Base-by-base conservation (phyloP, 2,113 vertebrate species). In the Pluvialis apricaria region DNA sequence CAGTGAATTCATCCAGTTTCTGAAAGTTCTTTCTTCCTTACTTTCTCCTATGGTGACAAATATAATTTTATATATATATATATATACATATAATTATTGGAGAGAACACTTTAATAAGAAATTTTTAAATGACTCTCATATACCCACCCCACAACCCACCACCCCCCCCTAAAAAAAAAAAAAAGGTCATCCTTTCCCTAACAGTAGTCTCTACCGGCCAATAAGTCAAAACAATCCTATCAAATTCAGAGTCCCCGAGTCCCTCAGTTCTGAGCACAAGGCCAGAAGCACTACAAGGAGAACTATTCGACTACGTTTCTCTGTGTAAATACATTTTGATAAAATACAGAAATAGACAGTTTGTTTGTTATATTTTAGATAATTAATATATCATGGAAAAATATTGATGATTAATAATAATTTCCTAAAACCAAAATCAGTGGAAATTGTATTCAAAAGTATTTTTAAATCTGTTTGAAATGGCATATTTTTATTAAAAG, bases 1-100 rank as follows among this genome's bases (percentile, higher is more conserved):
- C 96, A 99, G 97, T 47, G 99, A 99, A 98, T 99, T 99, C 98
- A 99, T 99, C 99, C 99, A 99, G 97, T 99, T 99, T 78, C 99
- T 98, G 96, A 99, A 99, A 24, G 99, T 99, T 92, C 98, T 98
- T 96, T 99, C 99, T 93, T 99, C 99, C 14, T 98, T 99, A 91
- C 99, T 98, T 96, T 99, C 99, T 76, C 98, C 99, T 99, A 97
- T 16, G 68, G 88, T 55, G 57, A 95, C 70, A 95, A 94, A 96
- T 55, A 93, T 2, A 96, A 92, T 47, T 94, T 52, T 51, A 28
- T 66, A 13, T 82, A 96, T 45, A 45, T 8, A 45, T 45, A 45
- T 42, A 96, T 45, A 45, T 8, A 45, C 18, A 45, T 42, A 11
- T 45, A 96, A 93, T 96, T 86, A 94, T 36, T 68, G 20, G 71